Evolutionary conservation across 1,140 invertebrate genomes (phyloP), one percentile per base, ranked within the genome.

Genomic region (Arctopsyche grandis): DNA sequence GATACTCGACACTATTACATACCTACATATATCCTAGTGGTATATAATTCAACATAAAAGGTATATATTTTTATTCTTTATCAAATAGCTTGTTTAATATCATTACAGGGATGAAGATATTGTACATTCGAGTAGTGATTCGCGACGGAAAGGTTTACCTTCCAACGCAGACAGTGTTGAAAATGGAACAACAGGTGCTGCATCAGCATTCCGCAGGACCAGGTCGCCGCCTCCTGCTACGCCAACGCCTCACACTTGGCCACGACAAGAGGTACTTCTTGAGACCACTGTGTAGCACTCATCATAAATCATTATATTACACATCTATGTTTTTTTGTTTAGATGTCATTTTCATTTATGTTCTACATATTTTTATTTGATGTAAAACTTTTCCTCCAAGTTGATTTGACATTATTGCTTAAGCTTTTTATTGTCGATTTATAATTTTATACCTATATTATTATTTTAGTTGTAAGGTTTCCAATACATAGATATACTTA

Each of bases 221-320:
- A 69, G 70, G 52, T 60, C 75, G 44, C 71, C 75, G 9, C 73
- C 78, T 9, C 70, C 77, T 46, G 16, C 46, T 9, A 29, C 77
- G 29, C 79, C 79, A 19, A 58, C 81, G 5, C 78, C 81, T 9
- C 81, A 82, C 60, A 82, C 81, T 9, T 82, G 81, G 81, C 79
- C 81, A 10, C 70, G 81, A 63, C 81, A 82, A 82, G 81, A 82
- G 81, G 81, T 82, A 82, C 77, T 82, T 38, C 81, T 82, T 74
- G 81, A 82, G 66, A 82, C 81, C 26, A 82, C 81, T 79, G 81
- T 82, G 22, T 82, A 76, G 48, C 44, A 71, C 9, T 21, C 44
- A 71, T 46, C 69, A 71, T 46, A 9, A 46, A 71, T 71, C 69
- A 69, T 60, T 22, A 66, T 12, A 66, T 29, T 24, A 66, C 63